phyloP scores from a whole-genome alignment of 2,888 invertebrate species.

The Arrhopalites spinosus region DNA sequence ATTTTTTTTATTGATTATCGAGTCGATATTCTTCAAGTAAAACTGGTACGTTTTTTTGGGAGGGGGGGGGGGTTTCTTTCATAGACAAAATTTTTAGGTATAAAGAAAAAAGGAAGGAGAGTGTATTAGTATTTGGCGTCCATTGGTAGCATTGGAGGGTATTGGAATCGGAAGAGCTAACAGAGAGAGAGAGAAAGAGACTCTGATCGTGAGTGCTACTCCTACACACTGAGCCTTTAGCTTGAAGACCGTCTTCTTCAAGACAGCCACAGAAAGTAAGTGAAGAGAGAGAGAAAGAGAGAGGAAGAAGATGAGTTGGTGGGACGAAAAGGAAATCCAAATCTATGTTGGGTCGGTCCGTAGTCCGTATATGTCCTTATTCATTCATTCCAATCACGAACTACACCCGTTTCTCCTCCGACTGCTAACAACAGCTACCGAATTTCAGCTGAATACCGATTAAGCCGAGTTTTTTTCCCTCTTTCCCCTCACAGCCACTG shows the following conservation, averaged over 20 bases:
- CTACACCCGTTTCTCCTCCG: constrained; percentile 54
- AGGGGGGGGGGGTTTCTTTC: neutral
- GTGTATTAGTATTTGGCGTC: constrained; percentile 1
- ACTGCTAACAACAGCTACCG: constrained; percentile 55
- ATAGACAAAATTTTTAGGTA: neutral
- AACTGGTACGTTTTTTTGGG: no score
- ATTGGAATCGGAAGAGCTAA: neutral
- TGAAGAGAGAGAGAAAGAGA: constrained; percentile 1
- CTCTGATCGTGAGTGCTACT: neutral
- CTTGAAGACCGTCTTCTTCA: neutral
- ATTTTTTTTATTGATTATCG: constrained; percentile 6
- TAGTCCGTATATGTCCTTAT: constrained; percentile 21
- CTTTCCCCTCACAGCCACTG: neutral
- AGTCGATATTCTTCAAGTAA: constrained; percentile 2
- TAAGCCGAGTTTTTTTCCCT: constrained; percentile 51
- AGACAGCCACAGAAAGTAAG: constrained; percentile 3
- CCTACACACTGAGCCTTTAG: neutral
- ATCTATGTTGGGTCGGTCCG: constrained; percentile 27
- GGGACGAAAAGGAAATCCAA: constrained; percentile 33
- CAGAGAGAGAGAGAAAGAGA: neutral
- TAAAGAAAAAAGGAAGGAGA: neutral
- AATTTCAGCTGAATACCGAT: constrained; percentile 54
- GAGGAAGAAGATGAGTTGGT: constrained; percentile 23
- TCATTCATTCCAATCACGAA: constrained; percentile 53
- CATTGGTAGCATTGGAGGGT: neutral